Evolutionary conservation across 1,140 invertebrate species (phyloP).

Genomic region (Mercenaria mercenaria): DNA sequence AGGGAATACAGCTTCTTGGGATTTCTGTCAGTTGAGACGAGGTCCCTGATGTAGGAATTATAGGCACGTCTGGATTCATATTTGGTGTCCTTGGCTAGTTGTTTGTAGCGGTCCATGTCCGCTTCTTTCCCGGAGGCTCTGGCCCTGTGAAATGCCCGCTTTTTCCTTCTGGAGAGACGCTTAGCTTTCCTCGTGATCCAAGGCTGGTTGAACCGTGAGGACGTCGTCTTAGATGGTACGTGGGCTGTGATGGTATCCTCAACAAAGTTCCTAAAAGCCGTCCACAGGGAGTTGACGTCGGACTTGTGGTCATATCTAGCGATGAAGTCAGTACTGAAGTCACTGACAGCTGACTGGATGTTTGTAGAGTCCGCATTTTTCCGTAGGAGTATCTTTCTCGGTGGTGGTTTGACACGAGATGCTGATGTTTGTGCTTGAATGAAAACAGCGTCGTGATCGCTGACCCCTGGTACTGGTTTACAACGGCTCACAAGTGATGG

Average conservation of each 20-base stretch:
- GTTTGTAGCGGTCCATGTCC: background rate
- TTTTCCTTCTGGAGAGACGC: conserved; percentile 3
- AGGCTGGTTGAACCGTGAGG: conserved; percentile 5
- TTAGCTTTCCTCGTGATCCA: conserved; percentile 8
- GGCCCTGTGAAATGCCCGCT: background rate
- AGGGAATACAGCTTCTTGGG: background rate
- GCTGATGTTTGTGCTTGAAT: background rate
- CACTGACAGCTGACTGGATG: background rate
- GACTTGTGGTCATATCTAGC: background rate
- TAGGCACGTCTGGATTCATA: background rate
- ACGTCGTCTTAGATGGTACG: conserved; percentile 15
- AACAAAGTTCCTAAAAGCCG: background rate
- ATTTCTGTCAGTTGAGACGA: background rate
- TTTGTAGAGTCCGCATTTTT: background rate
- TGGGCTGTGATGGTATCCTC: background rate
- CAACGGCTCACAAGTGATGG: background rate
- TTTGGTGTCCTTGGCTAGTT: conserved; percentile 10
- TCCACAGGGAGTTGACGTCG: conserved; percentile 6
- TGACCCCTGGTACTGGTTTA: background rate
- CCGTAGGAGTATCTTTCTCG: background rate
- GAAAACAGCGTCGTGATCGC: background rate
- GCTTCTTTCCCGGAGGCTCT: background rate
- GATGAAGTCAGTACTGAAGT: background rate
- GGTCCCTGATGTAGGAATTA: conserved; percentile 26
- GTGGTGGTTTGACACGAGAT: background rate